phyloP scores from a whole-genome alignment of 2,113 vertebrate genomes.

The Naja naja region DNA sequence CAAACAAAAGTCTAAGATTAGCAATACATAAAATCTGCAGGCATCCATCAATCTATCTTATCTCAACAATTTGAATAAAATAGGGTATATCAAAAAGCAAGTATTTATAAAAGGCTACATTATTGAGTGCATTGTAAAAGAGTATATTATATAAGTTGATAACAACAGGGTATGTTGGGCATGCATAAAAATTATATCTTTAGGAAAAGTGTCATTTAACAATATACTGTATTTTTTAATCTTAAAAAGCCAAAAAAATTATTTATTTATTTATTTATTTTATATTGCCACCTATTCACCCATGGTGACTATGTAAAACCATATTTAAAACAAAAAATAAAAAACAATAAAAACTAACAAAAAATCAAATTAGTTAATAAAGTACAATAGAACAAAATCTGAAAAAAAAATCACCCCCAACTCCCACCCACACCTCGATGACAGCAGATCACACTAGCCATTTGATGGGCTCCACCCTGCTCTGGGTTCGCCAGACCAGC shows the following conservation, averaged over 20 bases:
- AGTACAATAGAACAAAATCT: too few species aligned
- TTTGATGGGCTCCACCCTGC: too few species aligned
- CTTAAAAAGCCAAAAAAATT: background rate
- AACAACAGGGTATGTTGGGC: background rate
- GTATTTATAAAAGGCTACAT: background rate
- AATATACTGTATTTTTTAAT: background rate
- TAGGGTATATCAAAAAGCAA: background rate
- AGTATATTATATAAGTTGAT: background rate
- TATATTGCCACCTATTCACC: too few species aligned
- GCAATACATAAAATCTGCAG: background rate
- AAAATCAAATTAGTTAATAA: too few species aligned
- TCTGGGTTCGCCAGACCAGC: too few species aligned
- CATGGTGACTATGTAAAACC: too few species aligned
- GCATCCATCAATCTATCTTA: background rate
- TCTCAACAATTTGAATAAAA: background rate
- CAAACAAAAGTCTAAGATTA: background rate
- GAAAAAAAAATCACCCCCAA: too few species aligned
- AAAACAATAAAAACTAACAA: too few species aligned
- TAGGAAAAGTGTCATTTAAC: background rate
- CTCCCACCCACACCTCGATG: too few species aligned
- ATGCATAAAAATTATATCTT: background rate
- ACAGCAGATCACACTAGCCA: too few species aligned
- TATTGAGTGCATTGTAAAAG: background rate
- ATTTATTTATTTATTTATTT: too few species aligned
- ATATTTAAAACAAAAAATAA: too few species aligned